phyloP scores from a whole-genome alignment of 2,113 vertebrate genomes.

The Macrotis lagotis region DNA sequence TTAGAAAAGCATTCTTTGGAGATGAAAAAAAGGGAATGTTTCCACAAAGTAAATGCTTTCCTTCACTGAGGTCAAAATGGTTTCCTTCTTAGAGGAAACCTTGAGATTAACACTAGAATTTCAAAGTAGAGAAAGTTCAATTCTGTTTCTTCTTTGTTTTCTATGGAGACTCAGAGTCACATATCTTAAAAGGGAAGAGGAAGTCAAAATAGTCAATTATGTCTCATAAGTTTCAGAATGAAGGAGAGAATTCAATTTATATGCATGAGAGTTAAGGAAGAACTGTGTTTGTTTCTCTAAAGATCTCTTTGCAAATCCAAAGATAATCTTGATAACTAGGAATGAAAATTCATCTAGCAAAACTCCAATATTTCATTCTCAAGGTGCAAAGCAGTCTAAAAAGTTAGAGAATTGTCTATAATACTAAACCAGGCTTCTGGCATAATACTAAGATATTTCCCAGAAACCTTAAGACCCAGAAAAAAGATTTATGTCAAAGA shows the following conservation, averaged over 20 bases:
- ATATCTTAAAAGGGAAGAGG: conserved; percentile 10
- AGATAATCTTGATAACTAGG: conserved; percentile 43
- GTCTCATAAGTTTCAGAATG: conserved; percentile 15
- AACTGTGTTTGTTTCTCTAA: conserved; percentile 50
- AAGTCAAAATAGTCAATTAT: conserved; percentile 40
- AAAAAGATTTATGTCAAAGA: conserved; percentile 71
- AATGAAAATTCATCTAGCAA: conserved; percentile 65
- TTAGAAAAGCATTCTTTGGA: conserved; percentile 26
- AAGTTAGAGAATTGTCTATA: conserved; percentile 58
- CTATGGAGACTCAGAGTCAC: neutral
- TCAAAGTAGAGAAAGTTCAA: conserved; percentile 15
- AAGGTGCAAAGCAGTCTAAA: conserved; percentile 49
- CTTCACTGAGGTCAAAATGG: neutral
- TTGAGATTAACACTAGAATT: conserved; percentile 21
- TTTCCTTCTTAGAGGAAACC: conserved; percentile 54
- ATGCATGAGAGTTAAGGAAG: conserved; percentile 12
- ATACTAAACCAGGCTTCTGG: conserved; percentile 71
- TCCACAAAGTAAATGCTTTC: conserved; percentile 53
- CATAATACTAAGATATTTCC: conserved; percentile 61
- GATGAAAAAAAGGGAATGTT: conserved; percentile 15
- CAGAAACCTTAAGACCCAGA: conserved; percentile 65
- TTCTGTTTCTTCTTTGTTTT: conserved; percentile 33
- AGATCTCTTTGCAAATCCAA: conserved; percentile 49
- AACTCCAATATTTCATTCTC: conserved; percentile 63
- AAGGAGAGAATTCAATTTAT: conserved; percentile 11